These are phyloP conservation scores for Drosophila pruinosa DNA, from an alignment of 1,140 invertebrate genomes.

Conservation along the genomic window DNA sequence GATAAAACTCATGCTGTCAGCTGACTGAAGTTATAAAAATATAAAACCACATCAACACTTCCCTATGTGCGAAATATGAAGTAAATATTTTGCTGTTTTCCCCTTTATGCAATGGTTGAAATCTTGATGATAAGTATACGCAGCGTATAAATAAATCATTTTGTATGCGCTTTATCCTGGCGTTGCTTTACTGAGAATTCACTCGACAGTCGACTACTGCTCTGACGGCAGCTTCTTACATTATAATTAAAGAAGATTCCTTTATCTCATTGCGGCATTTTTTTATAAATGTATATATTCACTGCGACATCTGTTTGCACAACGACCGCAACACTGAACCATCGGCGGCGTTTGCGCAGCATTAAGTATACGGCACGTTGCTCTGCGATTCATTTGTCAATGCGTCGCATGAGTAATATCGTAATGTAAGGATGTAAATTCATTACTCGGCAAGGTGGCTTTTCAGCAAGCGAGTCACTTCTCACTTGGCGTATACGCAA, in stretches of 20 bases:
- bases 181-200: neutral
- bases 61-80: neutral
- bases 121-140: conserved; percentile 17
- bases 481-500: conserved; percentile 16
- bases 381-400: conserved; percentile 33
- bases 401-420: conserved; percentile 10
- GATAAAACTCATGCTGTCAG: conserved; percentile 1
- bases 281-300: conserved; percentile 28
- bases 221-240: neutral
- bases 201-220: neutral
- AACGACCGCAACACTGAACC: neutral
- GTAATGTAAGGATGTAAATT: conserved; percentile 25
- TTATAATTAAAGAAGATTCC: conserved; percentile 32
- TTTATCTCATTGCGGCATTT: conserved; percentile 14
- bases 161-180: conserved; percentile 24
- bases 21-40: conserved; percentile 5
- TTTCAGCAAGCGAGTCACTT: neutral
- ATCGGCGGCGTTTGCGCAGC: conserved; percentile 2
- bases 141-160: conserved; percentile 41
- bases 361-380: conserved; percentile 25
- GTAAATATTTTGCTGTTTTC: neutral
- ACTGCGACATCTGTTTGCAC: conserved; percentile 17
- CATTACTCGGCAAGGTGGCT: neutral
- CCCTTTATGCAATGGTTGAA: neutral
- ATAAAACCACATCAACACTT: conserved; percentile 3